These are phyloP conservation scores for Hydrozoanthus gracilis DNA, from an alignment of 92 coral and sea anemone species.

Conservation along the genomic window DNA sequence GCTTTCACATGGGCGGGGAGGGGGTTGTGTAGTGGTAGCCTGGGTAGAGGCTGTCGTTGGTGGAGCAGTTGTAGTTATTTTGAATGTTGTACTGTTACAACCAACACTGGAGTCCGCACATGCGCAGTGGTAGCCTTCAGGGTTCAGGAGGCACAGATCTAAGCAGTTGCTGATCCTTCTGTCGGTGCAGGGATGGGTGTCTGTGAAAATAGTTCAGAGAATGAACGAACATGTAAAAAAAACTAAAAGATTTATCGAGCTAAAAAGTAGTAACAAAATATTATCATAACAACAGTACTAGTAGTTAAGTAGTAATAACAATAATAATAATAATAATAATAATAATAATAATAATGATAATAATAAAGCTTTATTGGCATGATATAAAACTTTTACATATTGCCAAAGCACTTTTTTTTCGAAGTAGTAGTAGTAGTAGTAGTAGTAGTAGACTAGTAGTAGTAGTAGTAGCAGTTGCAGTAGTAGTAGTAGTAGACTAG, in stretches of 20 bases:
- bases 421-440: too few relatives aligned
- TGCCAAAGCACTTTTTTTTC: too few relatives aligned
- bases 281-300: too few relatives aligned
- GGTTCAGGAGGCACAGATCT: slow-evolving; percentile 42
- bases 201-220: background rate
- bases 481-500: too few relatives aligned
- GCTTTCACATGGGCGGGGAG: background rate
- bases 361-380: too few relatives aligned
- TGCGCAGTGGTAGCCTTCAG: slow-evolving; percentile 44
- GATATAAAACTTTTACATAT: too few relatives aligned
- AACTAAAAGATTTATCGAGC: background rate
- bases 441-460: too few relatives aligned
- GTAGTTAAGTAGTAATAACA: too few relatives aligned
- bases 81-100: slow-evolving; percentile 20
- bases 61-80: slow-evolving; percentile 12
- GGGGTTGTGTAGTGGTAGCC: background rate
- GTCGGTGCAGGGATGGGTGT: slow-evolving; percentile 42
- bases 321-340: too few relatives aligned
- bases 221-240: background rate
- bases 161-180: slow-evolving; percentile 29
- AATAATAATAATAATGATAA: too few relatives aligned
- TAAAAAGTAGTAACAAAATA: background rate
- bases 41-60: slow-evolving; percentile 6
- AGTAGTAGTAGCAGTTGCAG: too few relatives aligned
- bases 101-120: slow-evolving; percentile 37